Evolutionary conservation across 1,140 invertebrate genomes (phyloP), one percentile per base, ranked within the genome.

Genomic region (Pachyrhynchus sulphureomaculatus): DNA sequence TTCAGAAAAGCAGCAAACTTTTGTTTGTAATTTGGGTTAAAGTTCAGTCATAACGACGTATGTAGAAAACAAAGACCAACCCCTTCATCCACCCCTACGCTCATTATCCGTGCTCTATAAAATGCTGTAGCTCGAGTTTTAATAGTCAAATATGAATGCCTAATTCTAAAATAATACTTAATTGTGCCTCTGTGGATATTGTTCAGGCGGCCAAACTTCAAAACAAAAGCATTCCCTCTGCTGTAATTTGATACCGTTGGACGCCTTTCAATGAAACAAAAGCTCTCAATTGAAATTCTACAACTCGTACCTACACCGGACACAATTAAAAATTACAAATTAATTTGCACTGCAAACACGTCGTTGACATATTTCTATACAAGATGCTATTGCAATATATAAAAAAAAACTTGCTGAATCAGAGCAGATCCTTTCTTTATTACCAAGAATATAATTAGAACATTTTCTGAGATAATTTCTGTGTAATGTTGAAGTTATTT

Each of bases 251-350:
- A 64, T 64, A 64, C 55, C 45, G 62, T 58, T 64, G 62, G 62
- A 36, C 54, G 55, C 48, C 32, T 56, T 62, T 62, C 41, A 45
- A 51, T 58, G 47, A 29, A 59, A 59, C 47, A 52, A 64, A 64
- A 59, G 60, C 10, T 33, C 23, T 24, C 52, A 62, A 56, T 62
- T 62, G 51, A 62, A 62, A 62, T 57, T 47, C 44, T 57, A 56
- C 52, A 48, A 62, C 13, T 57, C 29, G 52, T 57, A 56, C 48
- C 18, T 53, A 53, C 49, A 61, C 58, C 60, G 52, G 60, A 62
- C 52, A 62, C 53, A 62, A 62, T 62, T 62, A 62, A 62, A 62
- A 62, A 62, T 52, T 57, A 62, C 60, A 56, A 62, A 62, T 62
- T 62, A 62, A 62, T 62, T 56, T 62, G 42, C 45, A 20, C 58